Evolutionary conservation across 2,113 vertebrate genomes (phyloP).

Genomic region (Alethe diademata): DNA sequence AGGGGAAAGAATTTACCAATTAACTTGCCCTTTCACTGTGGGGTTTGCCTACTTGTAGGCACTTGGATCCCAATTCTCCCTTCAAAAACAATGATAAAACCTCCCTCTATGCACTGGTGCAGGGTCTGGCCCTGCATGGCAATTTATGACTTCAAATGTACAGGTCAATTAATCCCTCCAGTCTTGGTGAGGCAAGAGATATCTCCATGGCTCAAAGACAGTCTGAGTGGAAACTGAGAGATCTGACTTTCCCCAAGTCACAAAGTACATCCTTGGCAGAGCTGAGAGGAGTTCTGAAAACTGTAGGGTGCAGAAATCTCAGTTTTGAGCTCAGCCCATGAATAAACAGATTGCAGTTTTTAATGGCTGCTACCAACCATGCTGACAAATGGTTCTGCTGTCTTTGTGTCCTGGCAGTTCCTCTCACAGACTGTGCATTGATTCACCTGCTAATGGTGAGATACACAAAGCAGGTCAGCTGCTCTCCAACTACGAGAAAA

Average conservation of each 20-base stretch:
- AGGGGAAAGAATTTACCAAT: not conserved
- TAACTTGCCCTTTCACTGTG: not conserved
- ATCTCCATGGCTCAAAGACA: not conserved
- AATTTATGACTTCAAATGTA: not conserved
- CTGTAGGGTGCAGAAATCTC: not conserved
- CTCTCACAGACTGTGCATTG: not conserved
- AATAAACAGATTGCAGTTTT: not conserved
- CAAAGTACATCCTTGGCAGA: not conserved
- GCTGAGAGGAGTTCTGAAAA: not conserved
- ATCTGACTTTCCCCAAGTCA: not conserved
- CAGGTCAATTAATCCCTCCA: not conserved
- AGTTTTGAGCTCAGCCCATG: not conserved
- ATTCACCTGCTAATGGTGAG: conserved; percentile 25
- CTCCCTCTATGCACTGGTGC: not conserved
- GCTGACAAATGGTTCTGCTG: not conserved
- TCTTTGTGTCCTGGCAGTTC: not conserved
- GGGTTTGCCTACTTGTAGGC: not conserved
- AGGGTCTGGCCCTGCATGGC: not conserved
- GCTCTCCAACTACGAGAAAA: conserved; percentile 15
- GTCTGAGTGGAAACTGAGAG: not conserved
- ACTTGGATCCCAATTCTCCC: not conserved
- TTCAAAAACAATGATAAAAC: not conserved
- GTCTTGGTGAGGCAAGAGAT: not conserved
- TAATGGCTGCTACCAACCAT: not conserved
- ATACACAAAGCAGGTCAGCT: conserved; percentile 38